phyloP scores from a whole-genome alignment of 2,797 vertebrate genomes.

The Enteromius afrohamiltoni region DNA sequence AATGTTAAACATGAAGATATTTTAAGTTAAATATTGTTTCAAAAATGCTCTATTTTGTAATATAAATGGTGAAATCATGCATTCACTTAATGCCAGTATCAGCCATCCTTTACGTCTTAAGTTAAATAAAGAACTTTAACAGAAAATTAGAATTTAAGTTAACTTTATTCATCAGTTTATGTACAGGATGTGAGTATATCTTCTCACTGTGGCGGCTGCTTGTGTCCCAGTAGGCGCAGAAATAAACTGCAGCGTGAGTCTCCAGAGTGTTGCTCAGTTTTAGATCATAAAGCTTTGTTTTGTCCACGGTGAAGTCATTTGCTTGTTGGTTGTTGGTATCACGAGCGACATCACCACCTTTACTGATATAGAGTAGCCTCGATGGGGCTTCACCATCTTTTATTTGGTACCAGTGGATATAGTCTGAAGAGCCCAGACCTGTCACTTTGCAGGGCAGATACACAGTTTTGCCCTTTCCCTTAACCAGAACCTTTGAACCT shows the following conservation, averaged over 20 bases:
- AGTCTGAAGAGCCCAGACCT: accelerated
- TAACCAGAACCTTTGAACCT: not conserved
- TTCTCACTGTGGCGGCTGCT: not conserved
- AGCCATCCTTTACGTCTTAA: not conserved
- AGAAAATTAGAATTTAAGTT: too few relatives aligned
- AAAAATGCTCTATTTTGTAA: too few relatives aligned
- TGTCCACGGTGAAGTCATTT: slow-evolving; percentile 26
- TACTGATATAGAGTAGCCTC: slow-evolving; percentile 32
- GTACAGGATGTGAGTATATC: slow-evolving; percentile 24
- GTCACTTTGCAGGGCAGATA: slow-evolving; percentile 20
- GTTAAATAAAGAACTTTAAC: too few relatives aligned
- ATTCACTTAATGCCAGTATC: not conserved
- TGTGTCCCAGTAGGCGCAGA: slow-evolving; percentile 33
- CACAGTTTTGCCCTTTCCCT: slow-evolving; percentile 16
- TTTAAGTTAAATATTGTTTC: not conserved
- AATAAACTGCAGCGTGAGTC: slow-evolving; percentile 27
- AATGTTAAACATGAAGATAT: not conserved
- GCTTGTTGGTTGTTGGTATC: not conserved
- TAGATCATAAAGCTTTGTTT: slow-evolving; percentile 19
- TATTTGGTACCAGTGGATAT: slow-evolving; percentile 59
- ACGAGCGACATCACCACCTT: not conserved
- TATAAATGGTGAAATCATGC: too few relatives aligned
- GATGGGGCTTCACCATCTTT: slow-evolving; percentile 33
- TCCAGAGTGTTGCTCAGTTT: slow-evolving; percentile 5
- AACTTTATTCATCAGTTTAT: too few relatives aligned